A percentile compares a stretch with the other conserved stretches of the same genome.
phyloP scores from a whole-genome alignment of 2,797 vertebrate genomes.

The Typhlichthys subterraneus region DNA sequence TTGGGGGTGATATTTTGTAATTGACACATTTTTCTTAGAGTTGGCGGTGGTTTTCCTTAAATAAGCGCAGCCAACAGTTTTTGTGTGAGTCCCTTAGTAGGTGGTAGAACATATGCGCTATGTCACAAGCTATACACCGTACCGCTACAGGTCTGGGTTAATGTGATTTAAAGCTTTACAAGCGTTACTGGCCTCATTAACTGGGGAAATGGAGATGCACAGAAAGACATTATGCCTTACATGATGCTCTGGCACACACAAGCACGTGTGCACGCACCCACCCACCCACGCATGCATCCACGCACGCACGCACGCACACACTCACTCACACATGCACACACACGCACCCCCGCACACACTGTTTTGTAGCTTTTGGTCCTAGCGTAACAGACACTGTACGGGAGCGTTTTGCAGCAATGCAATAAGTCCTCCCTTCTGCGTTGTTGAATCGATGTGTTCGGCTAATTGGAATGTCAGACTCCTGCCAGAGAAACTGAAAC shows the following conservation, averaged over 20 bases:
- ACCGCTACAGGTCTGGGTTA: constrained; percentile 25
- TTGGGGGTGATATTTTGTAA: too few relatives aligned
- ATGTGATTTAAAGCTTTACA: constrained; percentile 41
- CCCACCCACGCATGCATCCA: background rate
- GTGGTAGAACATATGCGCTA: background rate
- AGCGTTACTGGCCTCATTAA: constrained; percentile 37
- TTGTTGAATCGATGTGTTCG: too few relatives aligned
- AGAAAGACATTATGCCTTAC: constrained; percentile 3
- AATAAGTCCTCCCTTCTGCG: background rate
- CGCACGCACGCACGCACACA: background rate
- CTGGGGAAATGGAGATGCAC: constrained; percentile 14
- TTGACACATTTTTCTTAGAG: too few relatives aligned
- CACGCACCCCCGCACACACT: background rate
- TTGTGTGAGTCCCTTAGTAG: constrained; percentile 6
- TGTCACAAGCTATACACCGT: constrained; percentile 13
- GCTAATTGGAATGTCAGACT: constrained; percentile 22
- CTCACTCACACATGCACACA: background rate
- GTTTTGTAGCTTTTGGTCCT: background rate
- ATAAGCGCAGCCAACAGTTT: too few relatives aligned
- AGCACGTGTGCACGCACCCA: background rate
- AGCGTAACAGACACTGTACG: background rate
- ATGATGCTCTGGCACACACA: constrained; percentile 3
- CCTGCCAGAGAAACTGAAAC: constrained; percentile 15
- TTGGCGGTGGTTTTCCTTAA: too few relatives aligned
- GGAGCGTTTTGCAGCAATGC: background rate